Percentiles rank a stretch among this genome's conserved stretches.
phyloP scores from a whole-genome alignment of 2,113 vertebrate genomes.

The Aplodontia rufa region DNA sequence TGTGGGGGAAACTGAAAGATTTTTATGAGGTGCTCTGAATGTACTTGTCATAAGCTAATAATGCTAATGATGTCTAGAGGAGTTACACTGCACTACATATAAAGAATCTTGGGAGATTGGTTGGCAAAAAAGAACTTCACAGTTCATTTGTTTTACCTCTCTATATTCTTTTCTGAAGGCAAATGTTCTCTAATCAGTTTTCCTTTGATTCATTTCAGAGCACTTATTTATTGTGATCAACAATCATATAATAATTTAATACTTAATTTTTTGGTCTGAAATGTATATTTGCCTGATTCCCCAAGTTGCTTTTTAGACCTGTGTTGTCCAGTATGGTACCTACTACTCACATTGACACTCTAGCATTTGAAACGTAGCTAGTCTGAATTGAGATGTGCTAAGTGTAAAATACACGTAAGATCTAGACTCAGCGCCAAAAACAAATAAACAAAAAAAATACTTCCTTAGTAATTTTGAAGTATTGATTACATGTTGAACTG shows the following conservation, averaged over 20 bases:
- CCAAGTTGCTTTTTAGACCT: background rate
- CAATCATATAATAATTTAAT: background rate
- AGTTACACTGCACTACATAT: background rate
- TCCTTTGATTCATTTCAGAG: background rate
- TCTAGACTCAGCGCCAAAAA: background rate
- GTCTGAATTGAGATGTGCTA: constrained; percentile 17
- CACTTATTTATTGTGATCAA: background rate
- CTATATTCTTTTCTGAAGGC: constrained; percentile 1
- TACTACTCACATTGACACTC: background rate
- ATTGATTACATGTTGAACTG: background rate
- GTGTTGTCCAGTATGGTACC: background rate
- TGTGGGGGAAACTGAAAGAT: background rate
- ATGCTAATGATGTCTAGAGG: constrained; percentile 18
- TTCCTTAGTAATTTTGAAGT: background rate
- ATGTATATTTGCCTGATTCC: background rate
- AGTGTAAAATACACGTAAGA: background rate
- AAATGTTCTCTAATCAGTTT: constrained; percentile 45
- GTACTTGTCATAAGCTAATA: constrained; percentile 2
- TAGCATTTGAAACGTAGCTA: background rate
- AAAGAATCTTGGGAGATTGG: background rate
- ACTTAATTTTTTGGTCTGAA: background rate
- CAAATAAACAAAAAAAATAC: background rate
- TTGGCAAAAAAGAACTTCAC: background rate
- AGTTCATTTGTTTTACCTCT: constrained; percentile 11
- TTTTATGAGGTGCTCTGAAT: background rate